These are phyloP conservation scores for Lacanobia oleracea DNA, from an alignment of 2,888 invertebrate species.

Conservation along the genomic window DNA sequence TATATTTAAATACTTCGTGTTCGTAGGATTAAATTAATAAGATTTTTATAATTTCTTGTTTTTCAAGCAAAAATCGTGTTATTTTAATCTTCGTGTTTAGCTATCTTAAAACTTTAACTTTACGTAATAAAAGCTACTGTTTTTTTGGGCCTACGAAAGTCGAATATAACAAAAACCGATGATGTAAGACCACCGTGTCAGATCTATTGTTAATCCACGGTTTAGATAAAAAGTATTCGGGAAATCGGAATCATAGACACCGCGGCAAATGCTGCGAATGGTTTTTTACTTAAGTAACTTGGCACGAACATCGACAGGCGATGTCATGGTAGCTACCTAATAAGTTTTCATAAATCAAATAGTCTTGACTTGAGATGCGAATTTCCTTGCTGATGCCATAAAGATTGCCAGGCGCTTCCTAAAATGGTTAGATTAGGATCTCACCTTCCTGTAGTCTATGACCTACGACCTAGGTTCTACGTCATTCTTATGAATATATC, in stretches of 20 bases:
- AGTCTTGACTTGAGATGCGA: conserved; percentile 24
- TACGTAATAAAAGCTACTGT: conserved; percentile 19
- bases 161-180: conserved; percentile 31
- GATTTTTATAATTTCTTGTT: conserved; percentile 8
- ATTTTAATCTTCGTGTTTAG: background rate
- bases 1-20: conserved; percentile 17
- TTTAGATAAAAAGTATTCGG: conserved; percentile 31
- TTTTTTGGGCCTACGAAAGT: conserved; percentile 40
- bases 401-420: conserved; percentile 27
- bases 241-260: conserved; percentile 41
- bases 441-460: conserved; percentile 24
- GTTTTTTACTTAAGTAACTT: conserved; percentile 15
- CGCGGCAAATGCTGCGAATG: conserved; percentile 18
- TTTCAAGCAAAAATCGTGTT: background rate
- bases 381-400: conserved; percentile 50
- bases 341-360: conserved; percentile 45
- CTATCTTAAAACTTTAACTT: conserved; percentile 4
- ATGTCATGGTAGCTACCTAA: conserved; percentile 19
- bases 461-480: conserved; percentile 7
- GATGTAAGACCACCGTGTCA: conserved; percentile 39
- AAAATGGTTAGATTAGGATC: conserved; percentile 26
- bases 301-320: conserved; percentile 11
- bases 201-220: conserved; percentile 33
- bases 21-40: conserved; percentile 8
- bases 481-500: background rate